Percentiles rank a stretch among this genome's conserved stretches.
Evolutionary conservation across 2,888 invertebrate species (phyloP).

Genomic region (Dione juno): DNA sequence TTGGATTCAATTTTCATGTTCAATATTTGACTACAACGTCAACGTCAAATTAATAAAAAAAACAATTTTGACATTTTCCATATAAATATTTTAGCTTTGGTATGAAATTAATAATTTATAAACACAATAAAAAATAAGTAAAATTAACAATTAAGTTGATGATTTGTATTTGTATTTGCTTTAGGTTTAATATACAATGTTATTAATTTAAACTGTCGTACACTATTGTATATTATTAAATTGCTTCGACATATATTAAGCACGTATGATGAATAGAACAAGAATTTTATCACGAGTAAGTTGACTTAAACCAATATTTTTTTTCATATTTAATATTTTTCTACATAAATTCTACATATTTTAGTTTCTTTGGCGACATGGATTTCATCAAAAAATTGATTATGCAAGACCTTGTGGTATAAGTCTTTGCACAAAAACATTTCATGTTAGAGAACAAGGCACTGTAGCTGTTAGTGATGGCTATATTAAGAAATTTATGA

Average conservation of each 20-base stretch:
- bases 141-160: neutral
- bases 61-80: neutral
- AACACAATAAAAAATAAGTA: too few relatives aligned
- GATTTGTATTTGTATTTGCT: neutral
- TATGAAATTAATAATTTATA: neutral
- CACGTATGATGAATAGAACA: conserved; percentile 35
- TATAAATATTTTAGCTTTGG: conserved; percentile 12
- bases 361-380: conserved; percentile 44
- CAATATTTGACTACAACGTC: too few relatives aligned
- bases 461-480: conserved; percentile 72
- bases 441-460: conserved; percentile 56
- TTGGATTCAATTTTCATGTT: too few relatives aligned
- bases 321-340: neutral
- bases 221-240: neutral
- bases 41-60: conserved; percentile 1
- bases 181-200: neutral
- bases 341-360: neutral
- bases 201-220: neutral
- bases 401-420: conserved; percentile 56
- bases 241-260: neutral
- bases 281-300: conserved; percentile 38
- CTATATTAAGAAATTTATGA: conserved; percentile 84
- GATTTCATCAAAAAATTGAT: conserved; percentile 46
- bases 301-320: neutral
- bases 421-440: conserved; percentile 30